Evolutionary conservation across 2,797 vertebrate genomes (phyloP).

Genomic region (Aldrovandia affinis): DNA sequence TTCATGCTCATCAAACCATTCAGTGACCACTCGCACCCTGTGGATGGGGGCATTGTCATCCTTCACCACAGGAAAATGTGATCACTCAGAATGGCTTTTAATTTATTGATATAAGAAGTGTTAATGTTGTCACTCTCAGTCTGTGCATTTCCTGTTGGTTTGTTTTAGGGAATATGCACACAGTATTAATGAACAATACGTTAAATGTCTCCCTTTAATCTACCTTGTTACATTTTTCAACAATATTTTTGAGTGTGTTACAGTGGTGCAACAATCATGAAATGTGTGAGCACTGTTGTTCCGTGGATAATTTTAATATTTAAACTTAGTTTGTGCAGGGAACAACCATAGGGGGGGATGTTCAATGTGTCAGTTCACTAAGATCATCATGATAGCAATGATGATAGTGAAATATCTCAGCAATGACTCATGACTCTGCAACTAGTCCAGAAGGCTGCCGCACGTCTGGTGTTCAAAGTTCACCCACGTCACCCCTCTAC

Average conservation of each 20-base stretch:
- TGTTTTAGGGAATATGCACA: slow-evolving; percentile 61
- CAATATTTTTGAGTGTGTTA: slow-evolving; percentile 1
- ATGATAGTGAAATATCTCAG: not conserved
- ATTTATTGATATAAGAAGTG: not conserved
- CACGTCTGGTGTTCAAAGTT: too few species aligned
- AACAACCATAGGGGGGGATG: not conserved
- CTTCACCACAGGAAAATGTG: too few species aligned
- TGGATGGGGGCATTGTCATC: too few species aligned
- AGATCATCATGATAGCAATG: not conserved
- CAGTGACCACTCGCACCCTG: too few species aligned
- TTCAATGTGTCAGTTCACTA: not conserved
- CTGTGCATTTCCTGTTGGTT: not conserved
- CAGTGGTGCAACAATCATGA: not conserved
- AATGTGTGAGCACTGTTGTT: not conserved
- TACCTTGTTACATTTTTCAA: not conserved
- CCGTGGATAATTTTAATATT: not conserved
- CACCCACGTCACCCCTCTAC: too few species aligned
- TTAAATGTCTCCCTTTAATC: slow-evolving; percentile 54
- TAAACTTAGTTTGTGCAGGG: not conserved
- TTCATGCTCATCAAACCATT: too few species aligned
- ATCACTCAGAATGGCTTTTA: too few species aligned
- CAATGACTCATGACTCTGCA: not conserved
- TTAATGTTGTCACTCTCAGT: not conserved
- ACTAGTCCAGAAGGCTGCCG: too few species aligned
- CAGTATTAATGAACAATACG: slow-evolving; percentile 81